A percentile compares a stretch with the other conserved stretches of the same genome.
These are phyloP conservation scores for Loxodonta africana DNA, from an alignment of 2,113 vertebrate species.

Conservation along the genomic window DNA sequence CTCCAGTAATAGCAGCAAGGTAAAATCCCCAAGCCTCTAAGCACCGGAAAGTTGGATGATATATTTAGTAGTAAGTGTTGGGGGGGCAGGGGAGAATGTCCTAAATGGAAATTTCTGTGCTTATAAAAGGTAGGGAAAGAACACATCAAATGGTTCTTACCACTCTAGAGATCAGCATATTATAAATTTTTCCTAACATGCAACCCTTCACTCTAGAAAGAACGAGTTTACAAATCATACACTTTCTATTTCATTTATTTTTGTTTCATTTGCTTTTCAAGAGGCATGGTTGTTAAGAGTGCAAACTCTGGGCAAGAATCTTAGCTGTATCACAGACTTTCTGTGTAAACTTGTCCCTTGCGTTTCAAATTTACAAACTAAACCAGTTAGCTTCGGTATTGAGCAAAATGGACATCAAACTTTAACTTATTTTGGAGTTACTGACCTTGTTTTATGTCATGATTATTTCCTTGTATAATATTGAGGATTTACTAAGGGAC, in stretches of 20 bases:
- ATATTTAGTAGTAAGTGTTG: slow-evolving; percentile 65
- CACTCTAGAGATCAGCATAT: slow-evolving; percentile 28
- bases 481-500: neutral
- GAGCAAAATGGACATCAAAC: neutral
- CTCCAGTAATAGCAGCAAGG: slow-evolving; percentile 49
- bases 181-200: slow-evolving; percentile 40
- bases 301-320: slow-evolving; percentile 13
- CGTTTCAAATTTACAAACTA: neutral
- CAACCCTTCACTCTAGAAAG: slow-evolving; percentile 46
- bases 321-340: neutral
- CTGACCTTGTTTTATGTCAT: neutral
- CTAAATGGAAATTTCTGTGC: slow-evolving; percentile 15
- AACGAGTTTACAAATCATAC: neutral
- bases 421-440: neutral
- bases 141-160: neutral
- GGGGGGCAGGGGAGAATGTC: neutral
- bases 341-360: neutral
- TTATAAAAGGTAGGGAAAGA: slow-evolving; percentile 15
- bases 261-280: slow-evolving; percentile 25
- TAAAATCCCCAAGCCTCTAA: slow-evolving; percentile 1
- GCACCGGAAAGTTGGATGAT: slow-evolving; percentile 40
- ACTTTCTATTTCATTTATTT: slow-evolving; percentile 45
- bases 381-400: slow-evolving; percentile 33
- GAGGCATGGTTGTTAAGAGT: neutral
- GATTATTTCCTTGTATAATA: slow-evolving; percentile 17